These are phyloP conservation scores for Hippocampus guttulatus DNA, from an alignment of 2,113 vertebrate species.

Conservation along the genomic window DNA sequence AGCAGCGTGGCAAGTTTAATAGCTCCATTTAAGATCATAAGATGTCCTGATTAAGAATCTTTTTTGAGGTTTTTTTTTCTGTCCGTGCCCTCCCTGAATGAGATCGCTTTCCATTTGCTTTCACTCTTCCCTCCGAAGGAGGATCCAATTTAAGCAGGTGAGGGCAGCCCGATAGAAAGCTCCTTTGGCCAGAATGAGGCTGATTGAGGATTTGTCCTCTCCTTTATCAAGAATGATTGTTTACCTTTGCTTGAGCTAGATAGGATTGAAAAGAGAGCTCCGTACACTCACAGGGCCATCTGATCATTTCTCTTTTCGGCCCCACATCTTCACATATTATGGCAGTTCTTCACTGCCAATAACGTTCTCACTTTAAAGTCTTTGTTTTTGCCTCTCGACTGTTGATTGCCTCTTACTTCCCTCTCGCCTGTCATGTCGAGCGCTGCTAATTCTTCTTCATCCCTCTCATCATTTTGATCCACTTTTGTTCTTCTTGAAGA, in stretches of 20 bases:
- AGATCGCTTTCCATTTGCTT: slow-evolving; percentile 9
- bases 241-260: slow-evolving; percentile 67
- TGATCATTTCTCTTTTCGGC: slow-evolving; percentile 49
- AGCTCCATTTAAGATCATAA: slow-evolving; percentile 46
- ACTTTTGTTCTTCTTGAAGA: slow-evolving; percentile 20
- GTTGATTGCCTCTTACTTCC: slow-evolving; percentile 13
- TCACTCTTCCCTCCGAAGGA: slow-evolving; percentile 31
- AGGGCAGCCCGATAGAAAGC: slow-evolving; percentile 62
- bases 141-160: slow-evolving; percentile 64
- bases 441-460: background rate
- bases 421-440: background rate
- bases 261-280: slow-evolving; percentile 64
- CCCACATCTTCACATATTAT: slow-evolving; percentile 19
- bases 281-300: slow-evolving; percentile 43
- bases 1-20: slow-evolving; percentile 42
- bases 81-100: background rate
- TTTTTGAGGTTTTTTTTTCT: slow-evolving; percentile 21
- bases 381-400: slow-evolving; percentile 13
- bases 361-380: background rate
- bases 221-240: slow-evolving; percentile 75
- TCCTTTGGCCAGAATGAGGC: slow-evolving; percentile 66
- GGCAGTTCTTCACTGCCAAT: slow-evolving; percentile 11
- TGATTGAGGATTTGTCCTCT: slow-evolving; percentile 74
- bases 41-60: slow-evolving; percentile 37
- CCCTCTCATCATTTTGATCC: background rate